Percentiles rank a stretch among this genome's conserved stretches.
These are phyloP conservation scores for Propithecus perrieri DNA, from an alignment of 2,797 vertebrate species.

Conservation along the genomic window DNA sequence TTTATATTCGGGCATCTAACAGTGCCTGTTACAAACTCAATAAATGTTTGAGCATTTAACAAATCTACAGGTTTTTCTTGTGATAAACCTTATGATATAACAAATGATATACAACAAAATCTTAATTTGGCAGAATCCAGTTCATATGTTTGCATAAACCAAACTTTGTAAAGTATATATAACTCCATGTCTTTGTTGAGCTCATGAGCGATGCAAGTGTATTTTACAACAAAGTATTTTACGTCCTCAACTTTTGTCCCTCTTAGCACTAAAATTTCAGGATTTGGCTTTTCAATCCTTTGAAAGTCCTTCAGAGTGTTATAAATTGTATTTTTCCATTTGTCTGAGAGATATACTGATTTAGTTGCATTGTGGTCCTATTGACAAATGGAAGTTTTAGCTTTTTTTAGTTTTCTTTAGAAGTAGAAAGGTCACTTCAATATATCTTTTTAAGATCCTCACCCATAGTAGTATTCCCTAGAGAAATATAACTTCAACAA, in stretches of 20 bases:
- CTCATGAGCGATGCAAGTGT: background rate
- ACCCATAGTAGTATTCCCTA: background rate
- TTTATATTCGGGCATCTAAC: background rate
- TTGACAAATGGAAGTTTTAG: conserved; percentile 31
- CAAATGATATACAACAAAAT: background rate
- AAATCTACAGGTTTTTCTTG: background rate
- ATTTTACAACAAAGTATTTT: conserved; percentile 6
- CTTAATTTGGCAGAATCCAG: background rate
- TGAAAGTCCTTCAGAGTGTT: conserved; percentile 1
- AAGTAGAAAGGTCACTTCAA: background rate
- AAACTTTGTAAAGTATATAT: background rate
- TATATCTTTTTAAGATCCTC: conserved; percentile 12
- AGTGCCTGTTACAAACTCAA: background rate
- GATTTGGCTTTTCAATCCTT: background rate
- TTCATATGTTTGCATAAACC: background rate
- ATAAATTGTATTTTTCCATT: background rate
- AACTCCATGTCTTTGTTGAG: background rate
- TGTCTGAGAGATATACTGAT: background rate
- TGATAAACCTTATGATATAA: background rate
- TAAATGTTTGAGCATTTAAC: background rate
- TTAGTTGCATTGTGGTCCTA: background rate
- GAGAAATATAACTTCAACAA: conserved; percentile 6
- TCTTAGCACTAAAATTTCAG: background rate
- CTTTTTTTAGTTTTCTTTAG: background rate
- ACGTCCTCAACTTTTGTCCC: conserved; percentile 2